phyloP scores from a whole-genome alignment of 2,888 invertebrate genomes.

The Agrenia bidenticulata region DNA sequence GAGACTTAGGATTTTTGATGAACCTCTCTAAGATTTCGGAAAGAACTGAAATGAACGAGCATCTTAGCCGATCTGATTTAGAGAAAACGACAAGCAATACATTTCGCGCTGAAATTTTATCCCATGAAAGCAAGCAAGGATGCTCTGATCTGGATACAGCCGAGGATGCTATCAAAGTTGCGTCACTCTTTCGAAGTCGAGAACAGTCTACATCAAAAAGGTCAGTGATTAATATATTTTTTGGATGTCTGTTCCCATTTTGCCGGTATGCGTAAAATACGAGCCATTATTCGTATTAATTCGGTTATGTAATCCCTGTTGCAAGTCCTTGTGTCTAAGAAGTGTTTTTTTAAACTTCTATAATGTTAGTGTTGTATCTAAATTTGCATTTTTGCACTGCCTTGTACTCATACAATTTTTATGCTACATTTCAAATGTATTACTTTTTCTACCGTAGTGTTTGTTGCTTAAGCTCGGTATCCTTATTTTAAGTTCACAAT shows the following conservation, averaged over 20 bases:
- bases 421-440: too few species aligned
- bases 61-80: constrained; percentile 32
- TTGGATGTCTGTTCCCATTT: constrained; percentile 51
- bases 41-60: constrained; percentile 46
- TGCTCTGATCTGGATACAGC: not conserved
- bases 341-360: too few species aligned
- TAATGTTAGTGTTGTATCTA: too few species aligned
- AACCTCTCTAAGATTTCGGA: constrained; percentile 52
- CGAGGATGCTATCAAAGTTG: constrained; percentile 2
- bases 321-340: too few species aligned
- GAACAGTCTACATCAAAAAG: constrained; percentile 26
- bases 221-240: constrained; percentile 50
- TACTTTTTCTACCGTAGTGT: too few species aligned
- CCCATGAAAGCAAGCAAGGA: constrained; percentile 21
- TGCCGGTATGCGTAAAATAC: too few species aligned
- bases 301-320: too few species aligned
- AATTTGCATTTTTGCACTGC: too few species aligned
- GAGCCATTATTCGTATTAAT: too few species aligned
- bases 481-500: too few species aligned
- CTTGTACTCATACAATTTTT: too few species aligned
- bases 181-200: not conserved
- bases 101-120: constrained; percentile 25
- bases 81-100: constrained; percentile 28
- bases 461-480: too few species aligned
- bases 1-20: constrained; percentile 26